Percentiles rank a stretch among this genome's conserved stretches.
Evolutionary conservation across 2,797 vertebrate species (phyloP).

Genomic region (Rachycentron canadum): DNA sequence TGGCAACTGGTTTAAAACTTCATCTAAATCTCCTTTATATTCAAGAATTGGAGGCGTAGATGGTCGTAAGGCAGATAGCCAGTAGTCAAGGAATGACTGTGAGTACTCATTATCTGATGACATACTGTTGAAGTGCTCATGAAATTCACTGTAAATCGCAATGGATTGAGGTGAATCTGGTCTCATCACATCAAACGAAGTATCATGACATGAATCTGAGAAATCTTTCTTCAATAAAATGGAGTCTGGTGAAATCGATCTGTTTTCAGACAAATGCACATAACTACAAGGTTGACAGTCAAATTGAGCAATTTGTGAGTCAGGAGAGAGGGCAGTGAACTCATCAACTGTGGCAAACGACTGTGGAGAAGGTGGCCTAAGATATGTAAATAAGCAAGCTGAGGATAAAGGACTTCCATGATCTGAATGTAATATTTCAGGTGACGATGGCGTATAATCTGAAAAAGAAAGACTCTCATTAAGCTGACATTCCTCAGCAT

Average conservation of each 20-base stretch:
- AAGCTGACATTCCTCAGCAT: neutral
- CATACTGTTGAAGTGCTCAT: neutral
- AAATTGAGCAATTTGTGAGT: constrained; percentile 44
- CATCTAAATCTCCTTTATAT: constrained; percentile 7
- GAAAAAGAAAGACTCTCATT: neutral
- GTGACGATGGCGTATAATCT: neutral
- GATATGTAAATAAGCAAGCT: neutral
- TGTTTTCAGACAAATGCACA: neutral
- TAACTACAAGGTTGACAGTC: constrained; percentile 10
- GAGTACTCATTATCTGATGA: constrained; percentile 24
- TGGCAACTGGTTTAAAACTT: constrained; percentile 9
- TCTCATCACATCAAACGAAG: constrained; percentile 7
- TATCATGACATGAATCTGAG: neutral
- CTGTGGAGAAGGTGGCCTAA: constrained; percentile 25
- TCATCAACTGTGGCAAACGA: constrained; percentile 36
- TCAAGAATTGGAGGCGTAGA: constrained; percentile 1
- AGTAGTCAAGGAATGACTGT: constrained; percentile 48
- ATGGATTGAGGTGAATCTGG: constrained; percentile 30
- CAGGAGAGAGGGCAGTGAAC: constrained; percentile 23
- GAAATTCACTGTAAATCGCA: constrained; percentile 2
- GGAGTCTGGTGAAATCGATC: constrained; percentile 9
- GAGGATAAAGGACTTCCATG: neutral
- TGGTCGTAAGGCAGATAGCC: constrained; percentile 39
- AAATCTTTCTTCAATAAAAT: neutral
- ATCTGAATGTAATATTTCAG: neutral